phyloP scores from a whole-genome alignment of 2,888 invertebrate genomes.

The Pammene aurita region DNA sequence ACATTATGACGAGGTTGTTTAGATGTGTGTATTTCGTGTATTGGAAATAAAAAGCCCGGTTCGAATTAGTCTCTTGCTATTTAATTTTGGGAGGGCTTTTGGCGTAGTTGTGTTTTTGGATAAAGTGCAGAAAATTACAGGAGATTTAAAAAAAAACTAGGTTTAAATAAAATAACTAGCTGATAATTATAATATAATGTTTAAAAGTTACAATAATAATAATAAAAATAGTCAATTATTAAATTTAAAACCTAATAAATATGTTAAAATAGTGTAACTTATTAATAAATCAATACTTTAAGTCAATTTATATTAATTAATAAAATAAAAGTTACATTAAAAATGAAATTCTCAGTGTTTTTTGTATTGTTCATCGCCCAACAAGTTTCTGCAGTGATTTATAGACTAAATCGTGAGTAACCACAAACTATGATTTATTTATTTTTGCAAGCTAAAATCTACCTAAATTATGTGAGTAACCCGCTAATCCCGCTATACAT shows the following conservation, averaged over 20 bases:
- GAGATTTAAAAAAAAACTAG: too few relatives aligned
- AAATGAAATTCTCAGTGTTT: not conserved
- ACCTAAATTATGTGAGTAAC: too few relatives aligned
- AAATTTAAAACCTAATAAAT: too few relatives aligned
- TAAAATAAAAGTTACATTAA: not conserved
- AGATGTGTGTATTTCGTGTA: too few relatives aligned
- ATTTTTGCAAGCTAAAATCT: too few relatives aligned
- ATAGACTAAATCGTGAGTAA: not conserved
- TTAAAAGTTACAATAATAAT: not conserved
- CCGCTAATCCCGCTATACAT: too few relatives aligned
- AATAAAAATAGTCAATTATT: not conserved
- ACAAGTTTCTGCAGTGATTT: not conserved
- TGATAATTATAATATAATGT: not conserved
- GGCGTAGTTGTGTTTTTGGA: not conserved
- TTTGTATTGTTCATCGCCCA: not conserved
- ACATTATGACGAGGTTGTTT: too few relatives aligned
- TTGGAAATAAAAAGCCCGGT: too few relatives aligned
- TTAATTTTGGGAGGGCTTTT: not conserved
- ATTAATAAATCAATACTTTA: too few relatives aligned
- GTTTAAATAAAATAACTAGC: not conserved
- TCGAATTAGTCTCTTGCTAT: not conserved
- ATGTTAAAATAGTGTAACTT: too few relatives aligned
- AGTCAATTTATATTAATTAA: not conserved
- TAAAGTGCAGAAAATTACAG: too few relatives aligned
- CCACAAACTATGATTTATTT: not conserved